Evolutionary conservation across 2,797 vertebrate genomes (phyloP).

Genomic region (Squalus acanthias): DNA sequence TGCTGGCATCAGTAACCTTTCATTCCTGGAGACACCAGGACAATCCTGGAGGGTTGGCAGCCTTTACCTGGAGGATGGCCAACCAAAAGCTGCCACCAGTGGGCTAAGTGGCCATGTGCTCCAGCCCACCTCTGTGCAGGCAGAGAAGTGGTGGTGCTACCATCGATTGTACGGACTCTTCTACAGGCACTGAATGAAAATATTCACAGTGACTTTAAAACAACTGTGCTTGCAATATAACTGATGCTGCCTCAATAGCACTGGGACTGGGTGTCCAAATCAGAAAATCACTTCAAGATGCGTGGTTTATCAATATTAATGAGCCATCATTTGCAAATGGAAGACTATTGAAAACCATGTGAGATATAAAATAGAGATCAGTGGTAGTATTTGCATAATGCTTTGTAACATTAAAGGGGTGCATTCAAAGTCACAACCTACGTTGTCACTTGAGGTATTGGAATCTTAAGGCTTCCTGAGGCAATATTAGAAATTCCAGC

Average conservation of each 20-base stretch:
- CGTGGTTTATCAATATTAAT: background rate
- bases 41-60: background rate
- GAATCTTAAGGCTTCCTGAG: background rate
- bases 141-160: background rate
- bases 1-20: background rate
- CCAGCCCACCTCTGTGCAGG: background rate
- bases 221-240: background rate
- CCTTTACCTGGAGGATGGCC: background rate
- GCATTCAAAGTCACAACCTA: background rate
- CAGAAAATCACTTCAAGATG: background rate
- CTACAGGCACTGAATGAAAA: background rate
- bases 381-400: background rate
- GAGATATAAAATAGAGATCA: too few relatives aligned
- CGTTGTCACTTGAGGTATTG: background rate
- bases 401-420: background rate
- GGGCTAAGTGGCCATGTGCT: background rate
- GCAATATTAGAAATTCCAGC: background rate
- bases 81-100: background rate
- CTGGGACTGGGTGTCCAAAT: background rate
- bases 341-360: background rate
- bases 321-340: background rate
- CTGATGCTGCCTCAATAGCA: background rate
- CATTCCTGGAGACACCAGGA: background rate
- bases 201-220: background rate
- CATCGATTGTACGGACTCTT: background rate